Evolutionary conservation across 2,113 vertebrate species (phyloP).

Genomic region (Nerophis ophidion): DNA sequence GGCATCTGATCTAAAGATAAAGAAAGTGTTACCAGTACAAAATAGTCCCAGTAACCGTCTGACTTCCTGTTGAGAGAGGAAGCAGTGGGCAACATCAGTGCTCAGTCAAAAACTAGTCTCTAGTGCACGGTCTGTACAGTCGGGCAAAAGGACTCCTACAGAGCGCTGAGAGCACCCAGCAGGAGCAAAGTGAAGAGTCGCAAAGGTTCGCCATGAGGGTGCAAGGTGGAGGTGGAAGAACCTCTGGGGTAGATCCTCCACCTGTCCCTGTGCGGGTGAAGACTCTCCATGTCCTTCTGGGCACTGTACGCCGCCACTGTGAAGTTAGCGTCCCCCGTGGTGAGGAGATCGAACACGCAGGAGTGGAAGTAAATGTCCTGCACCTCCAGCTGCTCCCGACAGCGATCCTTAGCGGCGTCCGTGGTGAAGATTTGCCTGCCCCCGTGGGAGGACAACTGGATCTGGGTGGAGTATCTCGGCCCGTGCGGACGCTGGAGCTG

Average conservation of each 20-base stretch:
- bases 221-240: constrained; percentile 27
- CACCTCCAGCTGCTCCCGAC: constrained; percentile 84
- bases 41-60: constrained; percentile 20
- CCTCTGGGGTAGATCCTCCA: constrained; percentile 86
- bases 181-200: constrained; percentile 40
- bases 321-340: constrained; percentile 93
- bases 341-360: constrained; percentile 92
- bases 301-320: constrained; percentile 86
- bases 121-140: constrained; percentile 39
- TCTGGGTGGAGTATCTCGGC: constrained; percentile 40
- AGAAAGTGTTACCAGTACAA: constrained; percentile 18
- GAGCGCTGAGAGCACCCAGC: constrained; percentile 35
- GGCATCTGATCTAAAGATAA: constrained; percentile 49
- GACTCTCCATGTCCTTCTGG: constrained; percentile 84
- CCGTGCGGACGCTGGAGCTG: constrained; percentile 58
- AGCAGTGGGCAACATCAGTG: constrained; percentile 43
- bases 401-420: constrained; percentile 79
- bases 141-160: constrained; percentile 26
- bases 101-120: constrained; percentile 35
- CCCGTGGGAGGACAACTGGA: constrained; percentile 38
- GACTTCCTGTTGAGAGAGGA: constrained; percentile 16
- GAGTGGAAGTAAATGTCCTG: constrained; percentile 95
- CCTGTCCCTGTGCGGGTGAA: constrained; percentile 83
- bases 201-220: constrained; percentile 55
- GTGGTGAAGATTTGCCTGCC: constrained; percentile 59